These are phyloP conservation scores for Chironomus riparius DNA, from an alignment of 2,888 invertebrate species.

Conservation along the genomic window DNA sequence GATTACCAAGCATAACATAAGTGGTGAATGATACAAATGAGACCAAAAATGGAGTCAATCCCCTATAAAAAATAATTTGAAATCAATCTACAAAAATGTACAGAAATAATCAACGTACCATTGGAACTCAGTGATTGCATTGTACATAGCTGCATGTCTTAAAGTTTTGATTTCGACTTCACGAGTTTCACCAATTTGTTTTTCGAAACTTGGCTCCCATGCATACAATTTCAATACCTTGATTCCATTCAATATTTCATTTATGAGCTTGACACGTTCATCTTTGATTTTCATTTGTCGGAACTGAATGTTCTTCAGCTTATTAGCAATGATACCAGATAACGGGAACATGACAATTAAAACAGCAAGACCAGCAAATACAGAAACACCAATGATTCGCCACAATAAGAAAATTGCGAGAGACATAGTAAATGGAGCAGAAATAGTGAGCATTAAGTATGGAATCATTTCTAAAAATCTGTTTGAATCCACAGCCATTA, in stretches of 20 bases:
- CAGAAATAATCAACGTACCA: conserved; percentile 35
- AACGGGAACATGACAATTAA: conserved; percentile 48
- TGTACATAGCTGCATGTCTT: conserved; percentile 47
- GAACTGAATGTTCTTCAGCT: conserved; percentile 43
- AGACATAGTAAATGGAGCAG: conserved; percentile 47
- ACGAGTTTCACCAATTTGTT: conserved; percentile 48
- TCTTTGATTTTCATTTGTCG: conserved; percentile 49
- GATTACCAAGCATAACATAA: conserved; percentile 41
- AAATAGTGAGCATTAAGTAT: conserved; percentile 45
- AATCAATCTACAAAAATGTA: too few species aligned
- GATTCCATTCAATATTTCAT: conserved; percentile 49
- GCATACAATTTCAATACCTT: conserved; percentile 54
- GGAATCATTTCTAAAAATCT: conserved; percentile 42
- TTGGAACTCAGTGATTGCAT: conserved; percentile 48
- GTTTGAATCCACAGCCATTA: conserved; percentile 46
- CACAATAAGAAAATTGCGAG: conserved; percentile 46
- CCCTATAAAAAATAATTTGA: conserved; percentile 32
- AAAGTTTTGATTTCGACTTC: conserved; percentile 48
- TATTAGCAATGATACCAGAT: conserved; percentile 41
- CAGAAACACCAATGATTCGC: conserved; percentile 47
- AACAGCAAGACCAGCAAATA: conserved; percentile 47
- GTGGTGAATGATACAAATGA: conserved; percentile 38
- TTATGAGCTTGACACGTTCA: conserved; percentile 48
- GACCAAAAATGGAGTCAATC: conserved; percentile 53
- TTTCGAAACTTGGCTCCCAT: conserved; percentile 52